phyloP scores from a whole-genome alignment of 2,113 vertebrate species.

The Rhinogobius similis region DNA sequence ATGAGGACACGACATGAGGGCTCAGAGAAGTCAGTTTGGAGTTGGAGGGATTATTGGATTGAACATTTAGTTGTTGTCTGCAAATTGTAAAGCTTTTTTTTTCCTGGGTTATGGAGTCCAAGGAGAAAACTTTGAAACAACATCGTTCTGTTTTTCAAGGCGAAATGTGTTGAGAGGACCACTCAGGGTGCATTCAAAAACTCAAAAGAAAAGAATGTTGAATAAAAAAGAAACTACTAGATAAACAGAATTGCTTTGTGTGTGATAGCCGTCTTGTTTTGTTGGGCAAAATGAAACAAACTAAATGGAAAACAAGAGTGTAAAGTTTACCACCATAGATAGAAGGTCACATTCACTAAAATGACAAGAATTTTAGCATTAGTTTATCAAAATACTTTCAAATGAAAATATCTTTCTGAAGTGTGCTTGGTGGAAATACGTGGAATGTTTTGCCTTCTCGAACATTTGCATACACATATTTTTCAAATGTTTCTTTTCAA shows the following conservation, averaged over 20 bases:
- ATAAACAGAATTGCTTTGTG: not conserved
- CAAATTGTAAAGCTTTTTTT: not conserved
- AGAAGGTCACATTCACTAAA: not conserved
- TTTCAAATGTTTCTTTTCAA: not conserved
- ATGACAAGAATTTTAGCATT: not conserved
- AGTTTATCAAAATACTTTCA: not conserved
- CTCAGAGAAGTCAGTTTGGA: not conserved
- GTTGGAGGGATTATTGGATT: too few species aligned
- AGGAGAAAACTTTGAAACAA: conserved; percentile 1
- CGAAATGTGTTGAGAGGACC: not conserved
- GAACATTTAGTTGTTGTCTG: not conserved
- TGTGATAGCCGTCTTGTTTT: not conserved
- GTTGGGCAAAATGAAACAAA: not conserved
- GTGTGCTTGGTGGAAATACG: not conserved
- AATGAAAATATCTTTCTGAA: not conserved
- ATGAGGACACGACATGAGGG: not conserved
- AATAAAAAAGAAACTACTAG: too few species aligned
- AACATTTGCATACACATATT: not conserved
- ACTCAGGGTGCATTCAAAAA: not conserved
- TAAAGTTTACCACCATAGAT: not conserved
- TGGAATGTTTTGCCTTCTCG: not conserved
- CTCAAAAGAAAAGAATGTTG: too few species aligned
- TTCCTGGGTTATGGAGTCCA: not conserved
- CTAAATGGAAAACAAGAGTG: not conserved
- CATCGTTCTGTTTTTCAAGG: not conserved